Base-by-base conservation (phyloP, 64 coral and sea anemone genomes). In the Montipora foliosa region DNA sequence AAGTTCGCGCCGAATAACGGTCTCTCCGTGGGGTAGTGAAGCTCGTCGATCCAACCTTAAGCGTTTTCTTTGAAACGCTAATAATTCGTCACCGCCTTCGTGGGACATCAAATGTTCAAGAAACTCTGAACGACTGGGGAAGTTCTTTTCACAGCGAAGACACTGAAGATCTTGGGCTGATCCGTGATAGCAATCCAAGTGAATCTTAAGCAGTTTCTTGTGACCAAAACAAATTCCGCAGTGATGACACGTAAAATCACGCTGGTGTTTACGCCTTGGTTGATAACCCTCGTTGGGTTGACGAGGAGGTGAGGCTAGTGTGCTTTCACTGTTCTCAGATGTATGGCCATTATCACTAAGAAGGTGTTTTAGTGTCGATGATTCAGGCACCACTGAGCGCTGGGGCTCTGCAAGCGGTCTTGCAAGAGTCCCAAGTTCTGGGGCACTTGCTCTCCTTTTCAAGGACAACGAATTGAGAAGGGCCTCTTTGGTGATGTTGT, bases 31-130 rank as follows among this genome's bases (percentile, higher is more conserved):
- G 2, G 82, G 67, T 49, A 86, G 66, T 8, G 82, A 68, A 16
- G 67, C 19, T 45, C 82, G 82, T 7, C 90, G 89, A 61, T 90
- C 83, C 25, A 95, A 81, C 37, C 89, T 90, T 5, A 89, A 58
- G 22, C 93, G 93, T 49, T 95, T 95, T 75, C 89, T 90, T 22
- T 89, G 93, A 44, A 89, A 81, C 47, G 89, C 87, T 21, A 95
- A 85, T 22, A 82, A 20, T 44, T 83, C 79, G 71, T 95, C 88
- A 10, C 83, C 93, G 6, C 89, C 93, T 77, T 91, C 89, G 67
- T 98, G 96, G 2, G 96, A 91, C 96, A 98, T 98, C 80, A 98
- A 84, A 67, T 98, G 96, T 64, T 98, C 87, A 22, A 98, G 79
- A 75, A 98, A 98, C 60, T 92, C 71, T 37, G 87, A 87, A 49